phyloP scores from a whole-genome alignment of 2,888 invertebrate genomes.

The Pelosia muscerda region DNA sequence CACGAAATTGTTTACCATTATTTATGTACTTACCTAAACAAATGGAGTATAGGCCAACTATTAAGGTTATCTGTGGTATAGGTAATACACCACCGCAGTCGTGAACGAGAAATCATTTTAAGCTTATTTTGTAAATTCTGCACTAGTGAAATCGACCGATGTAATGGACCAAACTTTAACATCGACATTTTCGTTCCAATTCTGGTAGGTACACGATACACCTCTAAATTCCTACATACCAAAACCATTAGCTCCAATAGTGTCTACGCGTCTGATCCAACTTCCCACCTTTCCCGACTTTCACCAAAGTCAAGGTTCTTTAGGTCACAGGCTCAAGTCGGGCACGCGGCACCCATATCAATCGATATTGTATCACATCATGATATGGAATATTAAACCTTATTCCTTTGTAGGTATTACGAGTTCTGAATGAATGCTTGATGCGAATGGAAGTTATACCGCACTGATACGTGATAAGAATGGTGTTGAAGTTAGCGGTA shows the following conservation, averaged over 20 bases:
- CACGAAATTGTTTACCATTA: no score
- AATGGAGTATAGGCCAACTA: no score
- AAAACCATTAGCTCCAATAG: conserved; percentile 6
- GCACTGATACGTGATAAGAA: conserved; percentile 71
- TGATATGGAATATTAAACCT: conserved; percentile 50
- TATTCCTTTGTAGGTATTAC: conserved; percentile 46
- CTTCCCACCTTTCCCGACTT: conserved; percentile 69
- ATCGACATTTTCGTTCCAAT: conserved; percentile 6
- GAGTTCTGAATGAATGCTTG: conserved; percentile 39
- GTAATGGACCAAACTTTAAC: no score
- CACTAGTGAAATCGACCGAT: not conserved
- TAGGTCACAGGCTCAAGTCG: conserved; percentile 81
- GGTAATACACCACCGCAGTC: not conserved
- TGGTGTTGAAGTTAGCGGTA: conserved; percentile 59
- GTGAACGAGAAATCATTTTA: not conserved
- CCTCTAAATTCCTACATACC: conserved; percentile 6
- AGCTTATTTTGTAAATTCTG: not conserved
- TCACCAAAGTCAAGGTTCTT: conserved; percentile 78
- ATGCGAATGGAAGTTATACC: conserved; percentile 50
- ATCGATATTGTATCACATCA: conserved; percentile 59
- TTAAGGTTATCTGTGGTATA: no score
- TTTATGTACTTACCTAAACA: no score
- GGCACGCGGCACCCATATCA: conserved; percentile 70
- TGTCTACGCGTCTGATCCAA: conserved; percentile 35
- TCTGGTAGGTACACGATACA: not conserved